A percentile compares a stretch with the other conserved stretches of the same genome.
These are phyloP conservation scores for Bhutanitis thaidina DNA, from an alignment of 2,888 invertebrate genomes.

Conservation along the genomic window DNA sequence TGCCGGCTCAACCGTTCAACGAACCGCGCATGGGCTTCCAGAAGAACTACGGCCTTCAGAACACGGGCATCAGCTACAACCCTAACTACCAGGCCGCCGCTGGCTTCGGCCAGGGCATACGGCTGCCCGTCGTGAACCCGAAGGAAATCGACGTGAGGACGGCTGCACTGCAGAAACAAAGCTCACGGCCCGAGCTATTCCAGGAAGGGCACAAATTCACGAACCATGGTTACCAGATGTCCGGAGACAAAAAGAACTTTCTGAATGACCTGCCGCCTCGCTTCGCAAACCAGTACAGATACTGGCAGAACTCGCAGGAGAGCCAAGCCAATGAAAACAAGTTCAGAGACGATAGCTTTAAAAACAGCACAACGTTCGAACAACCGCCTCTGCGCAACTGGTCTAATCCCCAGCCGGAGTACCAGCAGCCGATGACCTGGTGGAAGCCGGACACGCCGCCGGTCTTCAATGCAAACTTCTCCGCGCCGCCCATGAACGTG, in stretches of 20 bases:
- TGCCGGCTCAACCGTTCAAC: slow-evolving; percentile 30
- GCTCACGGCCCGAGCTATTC: slow-evolving; percentile 58
- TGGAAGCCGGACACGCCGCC: slow-evolving; percentile 57
- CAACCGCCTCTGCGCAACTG: slow-evolving; percentile 39
- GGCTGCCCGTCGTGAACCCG: slow-evolving; percentile 71
- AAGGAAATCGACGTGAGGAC: slow-evolving; percentile 75
- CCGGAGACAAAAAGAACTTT: slow-evolving; percentile 69
- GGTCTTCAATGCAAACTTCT: slow-evolving; percentile 42
- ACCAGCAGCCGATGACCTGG: slow-evolving; percentile 47
- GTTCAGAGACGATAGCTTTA: slow-evolving; percentile 57
- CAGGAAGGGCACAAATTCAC: slow-evolving; percentile 57
- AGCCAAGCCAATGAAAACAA: slow-evolving; percentile 59
- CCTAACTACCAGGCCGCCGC: slow-evolving; percentile 41
- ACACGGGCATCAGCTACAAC: slow-evolving; percentile 48
- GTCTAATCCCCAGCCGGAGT: slow-evolving; percentile 33
- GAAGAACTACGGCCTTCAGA: slow-evolving; percentile 60
- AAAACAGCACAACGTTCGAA: slow-evolving; percentile 30
- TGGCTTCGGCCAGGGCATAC: slow-evolving; percentile 48
- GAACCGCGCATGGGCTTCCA: slow-evolving; percentile 53
- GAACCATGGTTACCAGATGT: slow-evolving; percentile 57
- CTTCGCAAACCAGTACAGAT: slow-evolving; percentile 69
- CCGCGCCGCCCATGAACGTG: slow-evolving; percentile 35
- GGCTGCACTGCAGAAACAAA: slow-evolving; percentile 70
- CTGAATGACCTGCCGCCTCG: slow-evolving; percentile 67
- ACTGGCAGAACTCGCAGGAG: slow-evolving; percentile 65